phyloP scores from a whole-genome alignment of 2,888 invertebrate genomes.

The Diarsia dahlii region DNA sequence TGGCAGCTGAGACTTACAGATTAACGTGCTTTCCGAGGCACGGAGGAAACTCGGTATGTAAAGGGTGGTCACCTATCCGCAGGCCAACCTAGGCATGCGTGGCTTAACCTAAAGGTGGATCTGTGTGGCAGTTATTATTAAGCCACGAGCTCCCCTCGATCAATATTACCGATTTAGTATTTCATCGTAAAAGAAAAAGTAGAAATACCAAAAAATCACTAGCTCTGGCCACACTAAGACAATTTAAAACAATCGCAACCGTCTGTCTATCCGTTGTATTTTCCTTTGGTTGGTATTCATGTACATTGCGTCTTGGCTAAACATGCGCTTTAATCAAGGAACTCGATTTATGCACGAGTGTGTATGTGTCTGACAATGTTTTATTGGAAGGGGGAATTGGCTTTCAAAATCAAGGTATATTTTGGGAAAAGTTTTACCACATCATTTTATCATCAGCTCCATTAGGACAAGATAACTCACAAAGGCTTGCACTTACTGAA shows the following conservation, averaged over 20 bases:
- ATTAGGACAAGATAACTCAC: too few species aligned
- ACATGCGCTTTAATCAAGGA: slow-evolving; percentile 56
- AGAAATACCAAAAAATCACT: slow-evolving; percentile 7
- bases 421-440: neutral
- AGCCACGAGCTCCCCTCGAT: neutral
- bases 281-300: slow-evolving; percentile 34
- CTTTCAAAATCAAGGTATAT: neutral
- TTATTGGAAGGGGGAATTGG: slow-evolving; percentile 25
- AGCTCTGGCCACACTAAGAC: neutral
- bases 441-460: too few species aligned
- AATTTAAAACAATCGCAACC: slow-evolving; percentile 31
- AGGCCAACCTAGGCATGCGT: too few species aligned
- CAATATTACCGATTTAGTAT: neutral
- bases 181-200: neutral
- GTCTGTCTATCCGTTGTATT: slow-evolving; percentile 30
- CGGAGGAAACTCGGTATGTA: too few species aligned
- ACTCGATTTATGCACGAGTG: slow-evolving; percentile 1
- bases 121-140: too few species aligned
- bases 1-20: too few species aligned
- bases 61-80: too few species aligned
- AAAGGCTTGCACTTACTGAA: too few species aligned
- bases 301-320: slow-evolving; percentile 43
- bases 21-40: too few species aligned
- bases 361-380: slow-evolving; percentile 33
- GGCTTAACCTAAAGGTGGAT: too few species aligned